Percentiles rank a stretch among this genome's conserved stretches.
Conservation (phyloP, 2,113 vertebrate species). For the Ascaphus truei region DNA sequence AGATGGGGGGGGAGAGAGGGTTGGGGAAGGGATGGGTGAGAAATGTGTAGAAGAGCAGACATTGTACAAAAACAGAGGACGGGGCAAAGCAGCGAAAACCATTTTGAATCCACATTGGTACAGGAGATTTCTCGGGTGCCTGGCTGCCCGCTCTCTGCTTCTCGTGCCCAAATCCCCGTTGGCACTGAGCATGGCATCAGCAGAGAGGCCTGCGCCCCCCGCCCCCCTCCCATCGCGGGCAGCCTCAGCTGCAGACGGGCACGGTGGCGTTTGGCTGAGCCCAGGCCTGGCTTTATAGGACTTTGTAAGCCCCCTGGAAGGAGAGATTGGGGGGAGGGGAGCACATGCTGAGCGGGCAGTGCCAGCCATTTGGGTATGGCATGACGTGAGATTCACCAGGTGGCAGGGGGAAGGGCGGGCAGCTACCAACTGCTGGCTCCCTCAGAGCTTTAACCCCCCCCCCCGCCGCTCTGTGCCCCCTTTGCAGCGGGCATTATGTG, state of each 20-base stretch:
- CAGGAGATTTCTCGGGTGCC: slow-evolving; percentile 3
- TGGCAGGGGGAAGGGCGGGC: slow-evolving; percentile 25
- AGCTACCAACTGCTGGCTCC: slow-evolving; percentile 17
- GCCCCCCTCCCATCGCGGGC: slow-evolving; percentile 16
- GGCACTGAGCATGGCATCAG: too few relatives aligned
- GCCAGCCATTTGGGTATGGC: slow-evolving; percentile 35
- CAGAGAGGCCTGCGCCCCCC: neutral
- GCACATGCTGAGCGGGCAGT: slow-evolving; percentile 36
- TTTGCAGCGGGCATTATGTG: neutral
- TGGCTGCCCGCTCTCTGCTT: slow-evolving; percentile 9
- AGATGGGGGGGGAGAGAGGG: neutral
- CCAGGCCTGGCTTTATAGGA: slow-evolving; percentile 17
- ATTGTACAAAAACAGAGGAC: neutral
- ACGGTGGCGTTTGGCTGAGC: slow-evolving; percentile 33
- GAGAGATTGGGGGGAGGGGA: neutral
- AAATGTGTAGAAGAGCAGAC: neutral
- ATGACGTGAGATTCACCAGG: slow-evolving; percentile 33
- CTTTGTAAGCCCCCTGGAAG: slow-evolving; percentile 31
- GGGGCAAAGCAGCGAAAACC: slow-evolving; percentile 1
- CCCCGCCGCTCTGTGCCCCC: slow-evolving; percentile 13
- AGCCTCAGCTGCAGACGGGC: slow-evolving; percentile 33
- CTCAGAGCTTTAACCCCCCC: slow-evolving; percentile 8
- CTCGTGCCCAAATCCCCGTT: slow-evolving; percentile 27
- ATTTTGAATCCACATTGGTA: slow-evolving; percentile 27
- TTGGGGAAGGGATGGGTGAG: neutral